phyloP scores from a whole-genome alignment of 2,888 invertebrate genomes.

The Ypsolopha scabrella region DNA sequence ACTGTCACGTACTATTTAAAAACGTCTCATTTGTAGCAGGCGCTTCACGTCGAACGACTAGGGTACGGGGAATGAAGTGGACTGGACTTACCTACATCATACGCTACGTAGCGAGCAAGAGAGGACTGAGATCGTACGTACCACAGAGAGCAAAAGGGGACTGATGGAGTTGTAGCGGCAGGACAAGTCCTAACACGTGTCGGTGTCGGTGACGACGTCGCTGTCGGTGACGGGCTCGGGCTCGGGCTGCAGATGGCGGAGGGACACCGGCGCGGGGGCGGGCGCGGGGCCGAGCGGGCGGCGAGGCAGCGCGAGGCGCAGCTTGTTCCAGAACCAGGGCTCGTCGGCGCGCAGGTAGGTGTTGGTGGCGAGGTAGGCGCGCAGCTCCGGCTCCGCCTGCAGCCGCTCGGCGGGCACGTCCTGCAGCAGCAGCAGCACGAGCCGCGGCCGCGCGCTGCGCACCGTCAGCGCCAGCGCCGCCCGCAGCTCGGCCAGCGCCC shows the following conservation, averaged over 20 bases:
- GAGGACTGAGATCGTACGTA: too few relatives aligned
- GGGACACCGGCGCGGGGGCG: not conserved
- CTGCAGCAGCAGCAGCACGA: conserved; percentile 77
- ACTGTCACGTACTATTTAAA: too few relatives aligned
- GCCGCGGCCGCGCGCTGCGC: conserved; percentile 75
- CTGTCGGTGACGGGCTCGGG: not conserved
- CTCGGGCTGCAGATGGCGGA: not conserved
- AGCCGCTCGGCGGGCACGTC: conserved; percentile 70
- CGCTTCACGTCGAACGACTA: too few relatives aligned
- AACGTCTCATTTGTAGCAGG: too few relatives aligned
- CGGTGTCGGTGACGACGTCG: not conserved
- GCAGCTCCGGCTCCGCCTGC: conserved; percentile 76
- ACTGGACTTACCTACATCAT: too few relatives aligned
- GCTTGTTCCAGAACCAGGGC: conserved; percentile 83
- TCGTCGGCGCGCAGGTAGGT: conserved; percentile 86
- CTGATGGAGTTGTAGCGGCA: too few relatives aligned
- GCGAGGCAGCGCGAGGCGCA: conserved; percentile 79
- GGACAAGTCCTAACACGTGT: too few relatives aligned
- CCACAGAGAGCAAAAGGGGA: too few relatives aligned
- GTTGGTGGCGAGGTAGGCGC: conserved; percentile 77
- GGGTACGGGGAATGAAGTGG: too few relatives aligned
- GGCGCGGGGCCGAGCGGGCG: conserved; percentile 15
- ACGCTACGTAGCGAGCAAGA: too few relatives aligned
- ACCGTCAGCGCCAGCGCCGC: conserved; percentile 76
- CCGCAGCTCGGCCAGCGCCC: conserved; percentile 77